These are phyloP conservation scores for Nyctibius bracteatus DNA, from an alignment of 2,113 vertebrate species.

Conservation along the genomic window DNA sequence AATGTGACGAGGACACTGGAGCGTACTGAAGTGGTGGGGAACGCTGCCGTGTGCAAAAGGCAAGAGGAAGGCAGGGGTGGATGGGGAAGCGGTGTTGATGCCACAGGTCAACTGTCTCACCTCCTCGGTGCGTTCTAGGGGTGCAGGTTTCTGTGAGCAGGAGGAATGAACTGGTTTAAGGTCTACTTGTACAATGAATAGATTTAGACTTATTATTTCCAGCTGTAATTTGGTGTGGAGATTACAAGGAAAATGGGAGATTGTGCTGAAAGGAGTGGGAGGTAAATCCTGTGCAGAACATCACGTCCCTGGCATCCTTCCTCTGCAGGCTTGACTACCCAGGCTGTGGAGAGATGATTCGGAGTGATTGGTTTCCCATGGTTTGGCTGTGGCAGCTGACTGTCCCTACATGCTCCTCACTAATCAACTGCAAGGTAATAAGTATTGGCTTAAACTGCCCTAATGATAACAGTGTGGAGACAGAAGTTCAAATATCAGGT, in stretches of 20 bases:
- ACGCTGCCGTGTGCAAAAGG: not conserved
- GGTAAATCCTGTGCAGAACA: not conserved
- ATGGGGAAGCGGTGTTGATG: not conserved
- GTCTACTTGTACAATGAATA: not conserved
- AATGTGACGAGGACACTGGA: not conserved
- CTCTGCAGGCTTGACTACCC: fast-evolving
- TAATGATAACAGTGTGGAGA: not conserved
- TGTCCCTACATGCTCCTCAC: fast-evolving
- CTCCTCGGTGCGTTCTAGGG: not conserved
- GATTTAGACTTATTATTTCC: not conserved
- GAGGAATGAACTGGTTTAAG: not conserved
- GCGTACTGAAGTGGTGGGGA: not conserved
- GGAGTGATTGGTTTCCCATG: fast-evolving
- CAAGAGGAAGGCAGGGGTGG: not conserved
- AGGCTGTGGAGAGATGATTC: not conserved
- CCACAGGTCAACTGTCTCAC: not conserved
- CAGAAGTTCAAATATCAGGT: not conserved
- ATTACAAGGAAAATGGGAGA: not conserved
- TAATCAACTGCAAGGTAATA: not conserved
- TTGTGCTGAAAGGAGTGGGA: not conserved
- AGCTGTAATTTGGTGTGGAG: not conserved
- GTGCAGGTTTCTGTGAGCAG: not conserved
- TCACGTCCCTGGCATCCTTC: not conserved
- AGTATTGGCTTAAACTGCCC: not conserved
- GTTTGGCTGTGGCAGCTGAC: fast-evolving